Conservation (phyloP, 2,888 invertebrate genomes). For the Melangyna quadrimaculata region DNA sequence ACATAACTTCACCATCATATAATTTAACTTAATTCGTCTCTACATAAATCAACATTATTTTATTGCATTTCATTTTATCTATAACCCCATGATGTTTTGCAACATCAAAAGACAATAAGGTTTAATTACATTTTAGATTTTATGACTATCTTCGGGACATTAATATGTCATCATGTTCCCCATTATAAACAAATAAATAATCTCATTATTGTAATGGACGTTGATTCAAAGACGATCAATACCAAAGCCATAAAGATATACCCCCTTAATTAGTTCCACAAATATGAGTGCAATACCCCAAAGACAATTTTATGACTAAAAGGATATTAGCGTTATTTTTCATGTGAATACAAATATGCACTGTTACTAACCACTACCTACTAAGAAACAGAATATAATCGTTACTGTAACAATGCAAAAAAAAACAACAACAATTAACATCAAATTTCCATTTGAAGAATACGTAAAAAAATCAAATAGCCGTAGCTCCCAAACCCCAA, state of each 20-base stretch:
- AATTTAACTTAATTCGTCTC: no score
- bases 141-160: background rate
- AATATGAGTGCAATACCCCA: background rate
- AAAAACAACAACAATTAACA: slow-evolving; percentile 10
- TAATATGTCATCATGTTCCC: background rate
- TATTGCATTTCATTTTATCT: background rate
- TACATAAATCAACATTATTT: background rate
- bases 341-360: background rate
- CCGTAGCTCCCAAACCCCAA: background rate
- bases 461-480: background rate
- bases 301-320: background rate
- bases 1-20: no score
- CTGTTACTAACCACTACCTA: no score
- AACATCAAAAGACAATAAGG: background rate
- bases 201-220: slow-evolving; percentile 33
- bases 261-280: slow-evolving; percentile 38
- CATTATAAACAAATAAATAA: background rate
- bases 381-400: background rate
- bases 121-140: slow-evolving; percentile 19
- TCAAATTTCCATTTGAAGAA: slow-evolving; percentile 19
- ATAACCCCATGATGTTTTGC: background rate
- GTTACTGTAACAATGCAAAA: background rate
- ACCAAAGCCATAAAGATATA: slow-evolving; percentile 17
- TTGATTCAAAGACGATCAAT: slow-evolving; percentile 24
- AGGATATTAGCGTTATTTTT: background rate